Evolutionary conservation across 1,140 invertebrate genomes (phyloP).

Genomic region (Drosophila nikananu): DNA sequence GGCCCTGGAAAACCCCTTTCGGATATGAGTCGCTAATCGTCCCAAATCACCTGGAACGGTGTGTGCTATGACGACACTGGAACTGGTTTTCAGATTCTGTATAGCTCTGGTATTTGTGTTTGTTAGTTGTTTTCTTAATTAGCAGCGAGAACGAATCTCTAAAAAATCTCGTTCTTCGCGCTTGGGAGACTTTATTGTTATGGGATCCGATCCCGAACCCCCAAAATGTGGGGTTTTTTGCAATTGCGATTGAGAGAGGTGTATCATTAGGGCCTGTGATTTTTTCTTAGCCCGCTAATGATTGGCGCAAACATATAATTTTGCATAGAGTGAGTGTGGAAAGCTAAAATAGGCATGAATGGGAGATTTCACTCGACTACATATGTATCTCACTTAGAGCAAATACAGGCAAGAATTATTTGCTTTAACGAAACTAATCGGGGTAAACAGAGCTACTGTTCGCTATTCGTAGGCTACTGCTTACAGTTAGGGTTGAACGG

Average conservation of each 20-base stretch:
- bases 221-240: constrained; percentile 32
- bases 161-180: constrained; percentile 19
- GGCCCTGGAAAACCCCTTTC: constrained; percentile 33
- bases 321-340: constrained; percentile 6
- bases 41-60: constrained; percentile 4
- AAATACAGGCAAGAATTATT: constrained; percentile 4
- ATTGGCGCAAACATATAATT: constrained; percentile 26
- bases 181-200: constrained; percentile 38
- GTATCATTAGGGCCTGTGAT: constrained; percentile 31
- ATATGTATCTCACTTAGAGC: constrained; percentile 9
- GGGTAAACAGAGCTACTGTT: constrained; percentile 3
- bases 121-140: constrained; percentile 46
- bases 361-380: constrained; percentile 22
- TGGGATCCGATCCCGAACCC: constrained; percentile 14
- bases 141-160: constrained; percentile 22
- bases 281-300: constrained; percentile 29
- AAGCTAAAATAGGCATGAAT: constrained; percentile 23
- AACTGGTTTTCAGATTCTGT: constrained; percentile 53
- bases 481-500: not conserved
- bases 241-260: constrained; percentile 15
- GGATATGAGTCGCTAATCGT: constrained; percentile 36
- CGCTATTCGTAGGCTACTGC: not conserved
- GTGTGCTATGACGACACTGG: constrained; percentile 54
- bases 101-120: constrained; percentile 14
- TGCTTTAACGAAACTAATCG: constrained; percentile 12